Evolutionary conservation across 2,113 vertebrate species (phyloP).

Genomic region (Alligator mississippiensis): DNA sequence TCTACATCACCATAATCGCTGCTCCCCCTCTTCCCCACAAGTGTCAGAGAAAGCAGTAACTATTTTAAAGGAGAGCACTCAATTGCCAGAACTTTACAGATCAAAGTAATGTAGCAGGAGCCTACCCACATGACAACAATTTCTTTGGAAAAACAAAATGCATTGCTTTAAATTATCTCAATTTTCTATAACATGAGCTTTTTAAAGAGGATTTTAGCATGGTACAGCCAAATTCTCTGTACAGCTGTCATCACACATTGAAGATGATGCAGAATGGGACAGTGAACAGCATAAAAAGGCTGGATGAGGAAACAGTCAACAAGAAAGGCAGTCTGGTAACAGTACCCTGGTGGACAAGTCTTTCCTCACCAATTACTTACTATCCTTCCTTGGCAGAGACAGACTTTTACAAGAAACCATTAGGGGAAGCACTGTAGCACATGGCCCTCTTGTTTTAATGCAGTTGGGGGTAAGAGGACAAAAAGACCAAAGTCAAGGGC

Average conservation of each 20-base stretch:
- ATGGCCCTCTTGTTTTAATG: neutral
- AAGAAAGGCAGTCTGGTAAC: neutral
- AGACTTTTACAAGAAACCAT: neutral
- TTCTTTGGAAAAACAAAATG: accelerated
- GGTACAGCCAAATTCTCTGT: too few species aligned
- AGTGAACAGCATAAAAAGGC: neutral
- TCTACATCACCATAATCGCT: neutral
- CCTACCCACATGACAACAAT: neutral
- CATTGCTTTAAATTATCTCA: neutral
- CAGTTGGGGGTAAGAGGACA: neutral
- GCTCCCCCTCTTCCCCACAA: too few species aligned
- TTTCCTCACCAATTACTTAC: neutral
- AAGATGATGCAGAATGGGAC: neutral
- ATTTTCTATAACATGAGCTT: neutral
- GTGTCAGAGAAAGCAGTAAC: too few species aligned
- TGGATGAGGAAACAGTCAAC: neutral
- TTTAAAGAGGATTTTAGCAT: too few species aligned
- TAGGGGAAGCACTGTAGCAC: neutral
- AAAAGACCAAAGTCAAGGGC: neutral
- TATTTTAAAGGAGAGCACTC: too few species aligned
- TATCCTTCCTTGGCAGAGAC: neutral
- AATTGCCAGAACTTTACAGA: too few species aligned
- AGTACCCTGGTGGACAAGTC: neutral
- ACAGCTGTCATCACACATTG: too few species aligned
- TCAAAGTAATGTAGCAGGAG: neutral